phyloP scores from a whole-genome alignment of 2,113 vertebrate species.

The Acanthisitta chloris region DNA sequence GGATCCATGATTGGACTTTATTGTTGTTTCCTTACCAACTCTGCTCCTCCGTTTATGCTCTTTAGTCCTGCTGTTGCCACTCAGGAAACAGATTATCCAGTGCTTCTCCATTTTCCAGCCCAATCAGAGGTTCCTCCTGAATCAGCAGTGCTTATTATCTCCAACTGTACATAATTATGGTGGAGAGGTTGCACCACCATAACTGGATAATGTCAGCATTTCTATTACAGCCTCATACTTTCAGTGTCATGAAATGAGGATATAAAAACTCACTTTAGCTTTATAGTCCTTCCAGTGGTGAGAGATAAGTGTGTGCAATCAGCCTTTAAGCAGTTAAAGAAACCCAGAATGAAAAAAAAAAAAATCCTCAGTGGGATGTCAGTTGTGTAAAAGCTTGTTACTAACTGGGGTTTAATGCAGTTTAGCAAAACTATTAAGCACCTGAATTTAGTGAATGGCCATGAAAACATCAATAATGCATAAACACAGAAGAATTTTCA shows the following conservation, averaged over 20 bases:
- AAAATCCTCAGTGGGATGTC: neutral
- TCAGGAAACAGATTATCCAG: slow-evolving; percentile 41
- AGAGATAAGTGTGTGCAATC: neutral
- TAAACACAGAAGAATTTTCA: neutral
- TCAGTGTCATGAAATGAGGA: neutral
- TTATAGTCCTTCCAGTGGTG: neutral
- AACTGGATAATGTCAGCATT: slow-evolving; percentile 18
- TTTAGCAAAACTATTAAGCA: neutral
- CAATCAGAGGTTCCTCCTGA: slow-evolving; percentile 45
- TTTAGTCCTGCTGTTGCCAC: slow-evolving; percentile 15
- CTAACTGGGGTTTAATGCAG: neutral
- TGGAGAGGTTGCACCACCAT: neutral
- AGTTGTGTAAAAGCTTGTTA: neutral
- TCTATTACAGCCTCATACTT: neutral
- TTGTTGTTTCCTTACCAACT: neutral
- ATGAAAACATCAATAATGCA: neutral
- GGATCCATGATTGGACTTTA: neutral
- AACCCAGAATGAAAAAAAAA: neutral
- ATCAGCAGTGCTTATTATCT: slow-evolving; percentile 37
- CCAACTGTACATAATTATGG: neutral
- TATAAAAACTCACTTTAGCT: slow-evolving; percentile 37
- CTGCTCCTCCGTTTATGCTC: neutral
- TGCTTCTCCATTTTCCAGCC: slow-evolving; percentile 5
- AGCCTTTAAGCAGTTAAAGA: neutral
- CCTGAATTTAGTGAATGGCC: neutral